Base-by-base conservation (phyloP, 2,888 invertebrate species). In the Lithosia quadra region DNA sequence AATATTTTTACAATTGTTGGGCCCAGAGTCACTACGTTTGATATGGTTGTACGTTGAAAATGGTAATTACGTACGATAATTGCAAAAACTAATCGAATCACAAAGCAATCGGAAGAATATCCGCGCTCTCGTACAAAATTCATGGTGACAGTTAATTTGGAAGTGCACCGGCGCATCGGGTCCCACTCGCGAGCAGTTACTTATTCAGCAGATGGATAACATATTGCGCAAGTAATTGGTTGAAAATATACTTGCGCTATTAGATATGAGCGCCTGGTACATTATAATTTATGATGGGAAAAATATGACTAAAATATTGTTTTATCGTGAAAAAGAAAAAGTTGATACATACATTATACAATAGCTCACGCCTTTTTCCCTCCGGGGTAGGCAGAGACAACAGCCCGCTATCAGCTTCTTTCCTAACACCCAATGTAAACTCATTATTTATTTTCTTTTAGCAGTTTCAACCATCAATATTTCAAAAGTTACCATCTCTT, bases 141-240 rank as follows among this genome's bases (percentile, higher is more conserved):
- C 91, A 91, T 91, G 86, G 84, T 91, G 94, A 94, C 94, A 93
- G 93, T 92, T 94, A 91, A 94, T 94, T 83, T 90, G 91, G 91
- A 87, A 92, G 90, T 93, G 94, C 94, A 92, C 84, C 89, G 86
- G 86, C 80, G 79, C 81, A 78, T 82, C 77, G 80, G 78, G 72
- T 74, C 82, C 74, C 82, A 71, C 71, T 72, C 75, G 73, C 79
- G 79, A 75, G 83, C 82, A 84, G 85, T 93, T 90, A 93, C 91
- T 94, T 92, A 94, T 93, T 94, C 94, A 93, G 80, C 86, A 85
- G 90, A 90, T 92, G 86, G 86, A 89, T 91, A 91, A 92, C 91
- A 91, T 92, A 92, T 92, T 90, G 91, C 90, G 79, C 82, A 88
- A 88, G 91, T 94, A 93, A 94, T 94, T 93, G 92, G 86, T 88